phyloP scores from a whole-genome alignment of 1,140 invertebrate species.

The Lasioglossum baleicum region DNA sequence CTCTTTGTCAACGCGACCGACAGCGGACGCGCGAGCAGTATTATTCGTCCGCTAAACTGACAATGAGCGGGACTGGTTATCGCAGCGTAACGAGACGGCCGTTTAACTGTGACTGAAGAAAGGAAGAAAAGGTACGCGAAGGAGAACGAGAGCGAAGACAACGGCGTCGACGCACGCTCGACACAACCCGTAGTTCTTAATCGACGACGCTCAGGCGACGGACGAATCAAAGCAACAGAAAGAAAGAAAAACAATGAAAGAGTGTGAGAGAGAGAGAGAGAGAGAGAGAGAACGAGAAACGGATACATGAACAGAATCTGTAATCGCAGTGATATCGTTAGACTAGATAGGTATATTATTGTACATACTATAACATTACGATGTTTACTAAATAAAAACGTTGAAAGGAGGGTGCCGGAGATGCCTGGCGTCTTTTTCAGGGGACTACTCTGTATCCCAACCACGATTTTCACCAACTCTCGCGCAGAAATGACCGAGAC shows the following conservation, averaged over 20 bases:
- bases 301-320: slow-evolving; percentile 50
- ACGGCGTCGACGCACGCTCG: slow-evolving; percentile 27
- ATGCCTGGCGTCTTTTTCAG: slow-evolving; percentile 28
- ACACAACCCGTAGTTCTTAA: slow-evolving; percentile 44
- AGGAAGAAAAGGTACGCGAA: too few relatives aligned
- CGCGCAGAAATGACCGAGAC: too few relatives aligned
- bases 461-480: not conserved
- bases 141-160: not conserved
- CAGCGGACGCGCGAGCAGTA: slow-evolving; percentile 1
- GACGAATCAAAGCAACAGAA: slow-evolving; percentile 15
- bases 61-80: not conserved
- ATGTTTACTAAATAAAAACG: slow-evolving; percentile 74
- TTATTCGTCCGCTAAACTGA: not conserved
- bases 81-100: not conserved
- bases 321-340: slow-evolving; percentile 71
- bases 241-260: not conserved
- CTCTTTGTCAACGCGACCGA: not conserved
- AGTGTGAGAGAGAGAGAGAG: not conserved
- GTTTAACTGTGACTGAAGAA: not conserved
- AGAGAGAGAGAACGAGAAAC: not conserved
- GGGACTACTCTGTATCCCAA: not conserved
- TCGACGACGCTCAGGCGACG: slow-evolving; percentile 41
- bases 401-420: slow-evolving; percentile 50
- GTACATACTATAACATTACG: slow-evolving; percentile 70
- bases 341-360: slow-evolving; percentile 73